Percentiles rank a stretch among this genome's conserved stretches.
Conservation (phyloP, 2,888 invertebrate species). For the Pyrocoelia pectoralis region DNA sequence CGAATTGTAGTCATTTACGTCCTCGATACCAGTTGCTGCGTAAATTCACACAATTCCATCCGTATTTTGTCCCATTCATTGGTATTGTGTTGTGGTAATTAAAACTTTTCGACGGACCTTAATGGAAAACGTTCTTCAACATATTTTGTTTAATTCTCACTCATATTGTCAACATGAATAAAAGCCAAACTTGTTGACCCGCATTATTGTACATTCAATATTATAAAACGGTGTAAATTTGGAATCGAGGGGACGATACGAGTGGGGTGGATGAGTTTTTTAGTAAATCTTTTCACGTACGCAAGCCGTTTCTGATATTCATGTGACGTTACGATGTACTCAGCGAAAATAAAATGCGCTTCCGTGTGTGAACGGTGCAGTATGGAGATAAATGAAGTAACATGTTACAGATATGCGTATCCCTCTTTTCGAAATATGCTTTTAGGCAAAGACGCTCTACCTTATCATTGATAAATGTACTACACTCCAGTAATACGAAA, state of each 20-base stretch:
- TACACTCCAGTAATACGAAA: background rate
- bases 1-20: constrained; percentile 23
- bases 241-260: constrained; percentile 6
- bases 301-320: constrained; percentile 49
- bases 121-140: constrained; percentile 27
- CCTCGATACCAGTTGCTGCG: constrained; percentile 22
- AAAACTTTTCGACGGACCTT: constrained; percentile 31
- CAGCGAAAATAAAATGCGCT: constrained; percentile 55
- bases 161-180: constrained; percentile 22
- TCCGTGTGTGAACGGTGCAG: constrained; percentile 53
- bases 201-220: constrained; percentile 11
- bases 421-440: constrained; percentile 19
- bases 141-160: constrained; percentile 31
- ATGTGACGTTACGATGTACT: constrained; percentile 52
- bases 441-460: background rate
- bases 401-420: constrained; percentile 48
- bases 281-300: constrained; percentile 47
- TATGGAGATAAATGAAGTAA: constrained; percentile 52
- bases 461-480: constrained; percentile 1
- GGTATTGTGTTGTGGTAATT: constrained; percentile 31
- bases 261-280: constrained; percentile 36
- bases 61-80: constrained; percentile 22
- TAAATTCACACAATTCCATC: constrained; percentile 30
- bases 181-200: constrained; percentile 15
- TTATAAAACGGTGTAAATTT: constrained; percentile 31